Conservation (phyloP, 2,113 vertebrate genomes). For the Salvelinus namaycush region DNA sequence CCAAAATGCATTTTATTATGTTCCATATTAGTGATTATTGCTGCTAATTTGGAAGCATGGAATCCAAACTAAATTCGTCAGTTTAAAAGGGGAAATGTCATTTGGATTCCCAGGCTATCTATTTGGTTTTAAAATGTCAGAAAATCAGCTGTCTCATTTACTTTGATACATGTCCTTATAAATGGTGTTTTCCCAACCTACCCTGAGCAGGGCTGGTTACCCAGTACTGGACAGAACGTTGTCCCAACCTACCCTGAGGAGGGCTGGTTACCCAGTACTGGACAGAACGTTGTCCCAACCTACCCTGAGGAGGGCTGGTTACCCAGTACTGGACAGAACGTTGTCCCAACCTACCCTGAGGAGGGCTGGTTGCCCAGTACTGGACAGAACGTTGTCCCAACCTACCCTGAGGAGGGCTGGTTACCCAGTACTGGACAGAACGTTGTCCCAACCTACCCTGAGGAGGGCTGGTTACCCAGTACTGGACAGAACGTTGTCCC, state of each 20-base stretch:
- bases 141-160: too few relatives aligned
- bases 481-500: constrained; percentile 71
- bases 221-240: constrained; percentile 76
- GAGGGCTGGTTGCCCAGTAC: constrained; percentile 63
- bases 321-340: constrained; percentile 78
- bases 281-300: constrained; percentile 61
- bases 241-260: too few relatives aligned
- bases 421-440: constrained; percentile 80
- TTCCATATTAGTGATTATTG: constrained; percentile 67
- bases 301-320: constrained; percentile 10
- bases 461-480: constrained; percentile 57
- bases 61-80: too few relatives aligned
- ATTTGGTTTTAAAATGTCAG: too few relatives aligned
- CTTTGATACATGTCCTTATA: too few relatives aligned
- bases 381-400: constrained; percentile 68
- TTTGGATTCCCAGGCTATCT: too few relatives aligned
- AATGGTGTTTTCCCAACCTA: too few relatives aligned
- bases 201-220: constrained; percentile 38
- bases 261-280: constrained; percentile 69
- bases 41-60: constrained; percentile 45
- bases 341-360: too few relatives aligned
- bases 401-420: too few relatives aligned
- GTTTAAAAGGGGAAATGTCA: too few relatives aligned
- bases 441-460: too few relatives aligned
- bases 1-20: constrained; percentile 19